Base-by-base conservation (phyloP, 2,797 vertebrate genomes). In the Rallus crepitans region DNA sequence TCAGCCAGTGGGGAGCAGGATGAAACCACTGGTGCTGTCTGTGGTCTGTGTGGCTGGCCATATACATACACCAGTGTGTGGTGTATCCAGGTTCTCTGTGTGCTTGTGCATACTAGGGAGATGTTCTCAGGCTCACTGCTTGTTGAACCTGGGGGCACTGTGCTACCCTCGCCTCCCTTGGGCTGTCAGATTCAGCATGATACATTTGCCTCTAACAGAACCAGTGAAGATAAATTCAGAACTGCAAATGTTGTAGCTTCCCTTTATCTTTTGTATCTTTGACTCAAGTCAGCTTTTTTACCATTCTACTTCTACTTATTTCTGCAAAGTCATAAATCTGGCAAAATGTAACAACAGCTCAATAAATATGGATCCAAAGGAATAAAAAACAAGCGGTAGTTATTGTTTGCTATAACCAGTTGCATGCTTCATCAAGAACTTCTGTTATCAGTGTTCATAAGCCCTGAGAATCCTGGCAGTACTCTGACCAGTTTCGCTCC, bases 311-410 rank as follows among this genome's bases (percentile, higher is more conserved):
- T 92, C 37, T 39, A 39, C 73, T 53, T 31, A 42, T 35, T 73
- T 94, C 80, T 39, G 60, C 35, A 69, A 94, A 85, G 37, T 75
- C 64, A 48, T 45, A 90, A 91, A 82, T 50, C 28, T 80, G 45
- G 27, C 31, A 33, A 95, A 89, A 81, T 1, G 4, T 50, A 93
- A 68, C 17, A 92, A 50, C 60, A 56, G 59, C 72, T 93, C 89
- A 92, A 80, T 94, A 95, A 90, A 87, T 84, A 95, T 73, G 31
- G 82, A 95, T 94, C 59, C 2, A 21, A 71, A 87, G 16, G 6
- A 15, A 60, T 57, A 79, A 73, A 96, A 88, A 33, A 0, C 52
- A 94, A 83, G 42, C 1, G 6, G 33, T 45, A 66, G 50, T 48
- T 75, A 71, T 45, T 91, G 24, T 61, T 96, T 93, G 30, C 30